Evolutionary conservation across 2,113 vertebrate genomes (phyloP), one percentile per base, ranked within the genome.

Genomic region (Loxodonta africana): DNA sequence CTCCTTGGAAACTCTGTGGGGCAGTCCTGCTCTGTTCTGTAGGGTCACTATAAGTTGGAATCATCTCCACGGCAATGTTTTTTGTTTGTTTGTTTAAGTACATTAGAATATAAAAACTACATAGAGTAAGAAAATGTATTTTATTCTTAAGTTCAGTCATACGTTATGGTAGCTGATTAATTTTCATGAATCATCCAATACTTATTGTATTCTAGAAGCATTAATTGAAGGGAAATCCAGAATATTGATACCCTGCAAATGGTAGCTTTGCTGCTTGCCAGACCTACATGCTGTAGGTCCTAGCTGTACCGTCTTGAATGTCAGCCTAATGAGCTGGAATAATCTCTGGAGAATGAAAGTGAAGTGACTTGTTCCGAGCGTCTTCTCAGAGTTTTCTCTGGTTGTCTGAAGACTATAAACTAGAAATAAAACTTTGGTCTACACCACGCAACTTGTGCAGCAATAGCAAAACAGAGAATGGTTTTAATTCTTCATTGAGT

Each of bases 201-300:
- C 83, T 93, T 90, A 86, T 83, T 89, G 17, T 93, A 84, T 80
- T 89, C 94, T 93, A 67, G 62, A 93, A 93, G 86, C 33, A 57
- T 78, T 83, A 90, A 53, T 90, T 21, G 76, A 96, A 89, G 86
- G 82, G 69, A 83, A 96, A 97, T 89, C 37, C 81, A 88, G 91
- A 95, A 94, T 96, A 95, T 30, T 62, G 33, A 87, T 91, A 78
- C 67, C 74, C 44, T 77, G 80, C 80, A 95, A 80, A 91, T 95
- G 92, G 60, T 90, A 94, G 69, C 28, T 11, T 74, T 77, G 37
- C 76, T 80, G 77, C 84, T 88, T 97, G 83, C 83, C 97, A 95
- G 91, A 83, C 57, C 48, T 77, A 3, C 48, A 1, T 48, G 71
- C 88, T 94, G 33, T 30, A n/a, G 67, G 57, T 87, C 44, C 62